Percentiles rank a stretch among this genome's conserved stretches.
Conservation (phyloP, 2,888 invertebrate genomes). For the Lasioglossum zephyrum region DNA sequence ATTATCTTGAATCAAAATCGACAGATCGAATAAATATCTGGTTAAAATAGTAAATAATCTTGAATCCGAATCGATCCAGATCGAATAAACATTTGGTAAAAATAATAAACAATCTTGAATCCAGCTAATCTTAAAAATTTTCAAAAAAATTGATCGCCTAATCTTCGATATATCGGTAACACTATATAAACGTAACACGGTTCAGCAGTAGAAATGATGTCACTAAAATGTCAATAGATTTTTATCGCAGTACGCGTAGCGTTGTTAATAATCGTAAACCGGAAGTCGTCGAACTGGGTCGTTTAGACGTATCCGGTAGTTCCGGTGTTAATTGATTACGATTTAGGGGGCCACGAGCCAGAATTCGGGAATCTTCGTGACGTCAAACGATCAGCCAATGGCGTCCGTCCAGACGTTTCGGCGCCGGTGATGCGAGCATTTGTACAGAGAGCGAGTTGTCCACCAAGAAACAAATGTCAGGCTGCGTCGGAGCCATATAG, state of each 20-base stretch:
- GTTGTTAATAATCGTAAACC: neutral
- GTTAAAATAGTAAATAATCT: no score
- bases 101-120: no score
- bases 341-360: constrained; percentile 35
- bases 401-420: constrained; percentile 75
- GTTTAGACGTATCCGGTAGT: neutral
- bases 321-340: constrained; percentile 60
- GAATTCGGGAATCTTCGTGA: constrained; percentile 46
- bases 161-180: no score
- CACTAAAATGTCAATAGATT: neutral
- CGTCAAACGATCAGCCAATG: constrained; percentile 70
- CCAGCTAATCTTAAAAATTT: no score
- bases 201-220: neutral
- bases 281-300: neutral
- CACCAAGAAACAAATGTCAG: constrained; percentile 55
- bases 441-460: constrained; percentile 45
- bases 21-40: no score
- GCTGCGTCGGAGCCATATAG: constrained; percentile 37
- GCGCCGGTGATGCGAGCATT: constrained; percentile 73
- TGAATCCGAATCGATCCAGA: no score
- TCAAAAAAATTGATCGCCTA: no score
- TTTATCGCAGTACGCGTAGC: neutral
- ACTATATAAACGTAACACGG: no score
- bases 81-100: no score
- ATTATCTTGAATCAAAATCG: no score